phyloP scores from a whole-genome alignment of 2,797 vertebrate species.

The Phalanger gymnotis region DNA sequence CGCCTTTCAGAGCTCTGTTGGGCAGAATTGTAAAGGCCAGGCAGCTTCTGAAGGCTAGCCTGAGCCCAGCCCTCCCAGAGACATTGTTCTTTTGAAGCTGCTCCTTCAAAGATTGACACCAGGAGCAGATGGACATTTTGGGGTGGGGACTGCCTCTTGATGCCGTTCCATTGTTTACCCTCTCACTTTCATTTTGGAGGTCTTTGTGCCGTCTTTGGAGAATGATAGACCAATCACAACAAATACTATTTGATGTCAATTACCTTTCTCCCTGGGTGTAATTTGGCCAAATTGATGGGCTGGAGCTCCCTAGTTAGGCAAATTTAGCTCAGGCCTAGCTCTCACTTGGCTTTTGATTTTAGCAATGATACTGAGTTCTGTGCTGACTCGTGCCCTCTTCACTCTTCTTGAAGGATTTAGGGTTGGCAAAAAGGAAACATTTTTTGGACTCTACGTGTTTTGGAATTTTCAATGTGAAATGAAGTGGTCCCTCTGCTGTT shows the following conservation, averaged over 20 bases:
- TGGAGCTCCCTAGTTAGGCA: conserved; percentile 66
- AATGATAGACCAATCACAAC: conserved; percentile 75
- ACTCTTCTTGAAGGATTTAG: conserved; percentile 48
- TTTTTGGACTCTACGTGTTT: conserved; percentile 9
- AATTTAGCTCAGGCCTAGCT: conserved; percentile 63
- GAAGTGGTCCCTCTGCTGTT: conserved; percentile 42
- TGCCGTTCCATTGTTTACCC: conserved; percentile 83
- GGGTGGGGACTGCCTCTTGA: conserved; percentile 76
- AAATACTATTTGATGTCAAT: conserved; percentile 70
- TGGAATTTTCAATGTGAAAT: conserved; percentile 29
- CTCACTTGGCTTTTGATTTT: conserved; percentile 51
- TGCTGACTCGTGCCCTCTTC: conserved; percentile 28
- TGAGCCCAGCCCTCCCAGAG: background rate
- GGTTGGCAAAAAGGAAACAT: conserved; percentile 39
- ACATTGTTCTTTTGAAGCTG: conserved; percentile 26
- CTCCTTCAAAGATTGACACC: conserved; percentile 68
- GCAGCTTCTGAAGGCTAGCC: background rate
- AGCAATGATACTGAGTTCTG: conserved; percentile 42
- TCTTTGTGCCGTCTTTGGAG: conserved; percentile 77
- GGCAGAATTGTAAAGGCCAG: background rate
- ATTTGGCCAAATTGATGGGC: conserved; percentile 77
- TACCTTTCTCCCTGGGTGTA: conserved; percentile 72
- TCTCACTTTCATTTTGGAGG: conserved; percentile 63
- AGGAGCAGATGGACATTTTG: conserved; percentile 76
- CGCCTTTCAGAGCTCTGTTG: conserved; percentile 7